phyloP scores from a whole-genome alignment of 2,113 vertebrate species.

The Mobula birostris region DNA sequence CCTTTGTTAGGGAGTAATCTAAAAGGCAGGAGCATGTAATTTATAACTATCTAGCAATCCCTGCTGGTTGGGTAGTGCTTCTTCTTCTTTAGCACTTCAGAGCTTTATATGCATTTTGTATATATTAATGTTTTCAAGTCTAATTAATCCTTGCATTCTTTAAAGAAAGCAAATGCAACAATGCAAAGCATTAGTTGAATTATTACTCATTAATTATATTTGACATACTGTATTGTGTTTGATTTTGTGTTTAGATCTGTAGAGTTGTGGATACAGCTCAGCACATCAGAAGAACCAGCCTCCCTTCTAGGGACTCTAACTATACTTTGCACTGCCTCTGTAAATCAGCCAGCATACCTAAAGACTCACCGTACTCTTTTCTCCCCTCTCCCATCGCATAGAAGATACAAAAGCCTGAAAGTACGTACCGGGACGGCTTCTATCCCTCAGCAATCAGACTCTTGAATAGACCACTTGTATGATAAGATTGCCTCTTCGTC shows the following conservation, averaged over 20 bases:
- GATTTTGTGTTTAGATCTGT: background rate
- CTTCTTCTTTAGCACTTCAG: background rate
- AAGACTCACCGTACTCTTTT: no score
- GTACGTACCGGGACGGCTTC: no score
- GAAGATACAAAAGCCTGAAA: no score
- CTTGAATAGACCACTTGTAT: no score
- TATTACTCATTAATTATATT: background rate
- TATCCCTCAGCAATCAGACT: no score
- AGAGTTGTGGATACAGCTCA: no score
- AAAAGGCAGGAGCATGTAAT: background rate
- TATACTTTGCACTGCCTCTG: no score
- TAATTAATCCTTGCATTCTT: background rate
- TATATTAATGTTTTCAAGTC: background rate
- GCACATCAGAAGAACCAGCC: no score
- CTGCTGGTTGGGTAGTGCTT: background rate
- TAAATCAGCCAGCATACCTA: no score
- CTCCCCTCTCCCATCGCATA: no score
- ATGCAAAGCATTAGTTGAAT: background rate
- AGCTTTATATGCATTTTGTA: background rate
- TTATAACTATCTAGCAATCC: constrained; percentile 26
- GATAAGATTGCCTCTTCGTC: no score
- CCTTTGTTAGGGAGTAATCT: background rate
- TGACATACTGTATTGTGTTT: background rate
- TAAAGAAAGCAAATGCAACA: background rate
- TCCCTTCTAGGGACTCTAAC: no score